Percentiles rank a stretch among this genome's conserved stretches.
Conservation (phyloP, 2,797 vertebrate species). For the Thamnophis elegans region DNA sequence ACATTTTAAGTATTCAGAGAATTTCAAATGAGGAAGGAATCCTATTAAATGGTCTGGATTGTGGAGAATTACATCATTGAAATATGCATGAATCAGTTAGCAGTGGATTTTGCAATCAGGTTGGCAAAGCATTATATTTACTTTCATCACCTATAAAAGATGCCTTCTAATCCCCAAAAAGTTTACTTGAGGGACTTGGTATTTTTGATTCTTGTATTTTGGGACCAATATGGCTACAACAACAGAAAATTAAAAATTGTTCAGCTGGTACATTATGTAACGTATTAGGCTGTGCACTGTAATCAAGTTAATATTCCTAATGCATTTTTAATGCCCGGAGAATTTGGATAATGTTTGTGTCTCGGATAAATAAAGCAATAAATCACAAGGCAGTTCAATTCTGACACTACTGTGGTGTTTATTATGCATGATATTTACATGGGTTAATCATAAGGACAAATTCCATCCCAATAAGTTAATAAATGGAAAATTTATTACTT, state of each 20-base stretch:
- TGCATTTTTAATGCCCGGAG: not conserved
- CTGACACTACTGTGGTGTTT: not conserved
- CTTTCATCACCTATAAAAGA: slow-evolving; percentile 11
- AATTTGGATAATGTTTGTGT: not conserved
- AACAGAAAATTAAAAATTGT: not conserved
- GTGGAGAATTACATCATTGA: not conserved
- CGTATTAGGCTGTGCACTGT: not conserved
- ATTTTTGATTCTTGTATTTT: not conserved
- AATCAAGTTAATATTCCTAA: slow-evolving; percentile 5
- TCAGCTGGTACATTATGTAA: not conserved
- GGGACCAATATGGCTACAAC: not conserved
- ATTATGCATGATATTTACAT: not conserved
- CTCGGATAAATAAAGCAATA: not conserved
- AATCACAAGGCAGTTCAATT: not conserved
- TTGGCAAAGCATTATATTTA: not conserved
- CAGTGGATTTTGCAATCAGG: slow-evolving; percentile 7
- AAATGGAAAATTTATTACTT: not conserved
- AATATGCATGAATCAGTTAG: not conserved
- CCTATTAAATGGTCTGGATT: not conserved
- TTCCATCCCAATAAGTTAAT: not conserved
- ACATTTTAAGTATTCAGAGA: not conserved
- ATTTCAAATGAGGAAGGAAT: not conserved
- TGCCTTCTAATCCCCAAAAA: not conserved
- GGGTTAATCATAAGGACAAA: not conserved
- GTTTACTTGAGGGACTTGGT: not conserved